phyloP scores from a whole-genome alignment of 37 sponge, comb jelly and placozoan genomes.

The Hexactinellida sp. region DNA sequence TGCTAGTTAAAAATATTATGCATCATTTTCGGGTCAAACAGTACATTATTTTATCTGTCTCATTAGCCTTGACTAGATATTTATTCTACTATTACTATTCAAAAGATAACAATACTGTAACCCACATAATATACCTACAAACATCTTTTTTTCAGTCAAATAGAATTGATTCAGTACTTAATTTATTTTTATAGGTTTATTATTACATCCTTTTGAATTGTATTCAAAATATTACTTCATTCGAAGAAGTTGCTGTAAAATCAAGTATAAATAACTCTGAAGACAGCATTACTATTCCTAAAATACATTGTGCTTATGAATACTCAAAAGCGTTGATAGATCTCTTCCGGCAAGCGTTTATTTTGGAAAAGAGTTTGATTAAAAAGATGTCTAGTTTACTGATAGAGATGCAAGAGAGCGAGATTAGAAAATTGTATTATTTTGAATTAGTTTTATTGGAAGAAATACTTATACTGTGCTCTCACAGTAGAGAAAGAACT shows the following conservation, averaged over 20 bases:
- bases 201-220: not conserved
- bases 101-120: too few relatives aligned
- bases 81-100: too few relatives aligned
- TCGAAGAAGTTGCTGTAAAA: not conserved
- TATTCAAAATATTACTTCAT: not conserved
- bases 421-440: not conserved
- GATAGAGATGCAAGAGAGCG: not conserved
- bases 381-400: not conserved
- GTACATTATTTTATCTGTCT: too few relatives aligned
- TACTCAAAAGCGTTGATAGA: not conserved
- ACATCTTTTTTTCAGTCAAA: too few relatives aligned
- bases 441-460: not conserved
- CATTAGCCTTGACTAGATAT: too few relatives aligned
- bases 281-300: not conserved
- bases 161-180: not conserved
- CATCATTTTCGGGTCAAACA: too few relatives aligned
- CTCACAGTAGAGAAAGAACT: not conserved
- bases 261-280: not conserved
- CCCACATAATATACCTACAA: too few relatives aligned
- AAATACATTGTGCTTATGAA: not conserved
- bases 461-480: not conserved
- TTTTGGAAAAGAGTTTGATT: not conserved
- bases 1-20: too few relatives aligned
- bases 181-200: not conserved
- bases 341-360: not conserved